Conservation (phyloP, 2,113 vertebrate genomes). For the Ascaphus truei region DNA sequence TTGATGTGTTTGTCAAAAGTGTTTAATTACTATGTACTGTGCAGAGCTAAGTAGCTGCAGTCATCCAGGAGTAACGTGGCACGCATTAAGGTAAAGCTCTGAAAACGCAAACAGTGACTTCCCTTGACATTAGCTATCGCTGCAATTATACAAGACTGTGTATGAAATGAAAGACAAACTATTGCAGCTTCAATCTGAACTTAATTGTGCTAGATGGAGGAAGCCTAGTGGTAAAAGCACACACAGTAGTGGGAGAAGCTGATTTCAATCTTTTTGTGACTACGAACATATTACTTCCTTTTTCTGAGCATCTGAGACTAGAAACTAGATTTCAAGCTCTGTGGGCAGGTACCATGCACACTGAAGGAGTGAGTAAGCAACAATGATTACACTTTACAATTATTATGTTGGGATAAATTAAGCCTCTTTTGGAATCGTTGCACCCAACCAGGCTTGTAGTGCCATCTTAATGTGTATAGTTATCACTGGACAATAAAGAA, state of each 20-base stretch:
- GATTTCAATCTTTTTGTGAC: too few relatives aligned
- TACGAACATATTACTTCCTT: too few relatives aligned
- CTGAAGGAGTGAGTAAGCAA: too few relatives aligned
- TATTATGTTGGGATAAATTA: too few relatives aligned
- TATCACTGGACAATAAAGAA: too few relatives aligned
- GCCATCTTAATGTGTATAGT: too few relatives aligned
- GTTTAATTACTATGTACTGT: slow-evolving; percentile 15
- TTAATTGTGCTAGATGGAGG: slow-evolving; percentile 24
- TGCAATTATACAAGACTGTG: slow-evolving; percentile 2
- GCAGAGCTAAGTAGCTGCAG: slow-evolving; percentile 9
- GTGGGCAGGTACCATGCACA: too few relatives aligned
- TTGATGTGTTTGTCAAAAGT: slow-evolving; percentile 25
- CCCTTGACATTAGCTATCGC: slow-evolving; percentile 7
- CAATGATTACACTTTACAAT: too few relatives aligned
- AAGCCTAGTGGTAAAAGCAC: background rate
- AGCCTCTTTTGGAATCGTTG: too few relatives aligned
- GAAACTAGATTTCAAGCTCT: too few relatives aligned
- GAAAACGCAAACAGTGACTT: slow-evolving; percentile 25
- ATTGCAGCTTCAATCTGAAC: background rate
- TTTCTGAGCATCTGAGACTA: too few relatives aligned
- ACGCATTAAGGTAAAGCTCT: slow-evolving; percentile 12
- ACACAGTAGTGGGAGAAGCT: background rate
- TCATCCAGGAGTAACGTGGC: slow-evolving; percentile 7
- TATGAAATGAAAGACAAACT: slow-evolving; percentile 4
- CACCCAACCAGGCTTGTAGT: too few relatives aligned